These are phyloP conservation scores for Xiphophorus hellerii DNA, from an alignment of 2,113 vertebrate species.

Conservation along the genomic window DNA sequence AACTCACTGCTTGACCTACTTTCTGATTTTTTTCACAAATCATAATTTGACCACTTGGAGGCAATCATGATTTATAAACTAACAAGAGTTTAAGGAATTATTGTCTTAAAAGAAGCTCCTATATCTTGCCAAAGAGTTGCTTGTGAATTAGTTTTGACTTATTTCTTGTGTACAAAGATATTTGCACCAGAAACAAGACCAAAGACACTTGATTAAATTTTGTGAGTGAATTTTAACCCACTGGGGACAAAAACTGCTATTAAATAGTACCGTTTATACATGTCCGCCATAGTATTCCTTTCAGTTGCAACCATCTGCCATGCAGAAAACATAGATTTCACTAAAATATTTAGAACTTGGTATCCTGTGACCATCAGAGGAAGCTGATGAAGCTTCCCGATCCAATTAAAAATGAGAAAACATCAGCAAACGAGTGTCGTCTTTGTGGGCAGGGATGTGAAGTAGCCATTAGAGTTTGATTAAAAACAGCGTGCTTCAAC, in stretches of 20 bases:
- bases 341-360: conserved; percentile 26
- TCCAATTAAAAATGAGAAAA: conserved; percentile 24
- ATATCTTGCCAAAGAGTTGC: no score
- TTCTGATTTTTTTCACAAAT: no score
- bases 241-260: conserved; percentile 43
- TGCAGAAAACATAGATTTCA: conserved; percentile 9
- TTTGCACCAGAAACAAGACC: neutral
- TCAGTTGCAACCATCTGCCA: conserved; percentile 27
- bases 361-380: conserved; percentile 22
- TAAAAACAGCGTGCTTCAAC: conserved; percentile 50
- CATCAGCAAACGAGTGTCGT: conserved; percentile 32
- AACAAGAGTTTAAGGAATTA: no score
- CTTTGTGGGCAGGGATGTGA: conserved; percentile 3
- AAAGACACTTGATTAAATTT: conserved; percentile 10
- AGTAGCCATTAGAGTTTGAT: conserved; percentile 41
- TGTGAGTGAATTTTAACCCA: conserved; percentile 46
- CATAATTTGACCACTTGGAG: no score
- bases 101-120: no score
- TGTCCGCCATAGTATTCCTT: conserved; percentile 13
- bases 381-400: neutral
- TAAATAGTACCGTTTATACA: conserved; percentile 38
- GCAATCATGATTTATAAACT: no score
- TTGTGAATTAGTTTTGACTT: no score
- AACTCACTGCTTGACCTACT: no score
- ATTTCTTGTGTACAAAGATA: no score